Percentiles rank a stretch among this genome's conserved stretches.
These are phyloP conservation scores for Drosophila aldrichi DNA, from an alignment of 2,888 invertebrate genomes.

Conservation along the genomic window DNA sequence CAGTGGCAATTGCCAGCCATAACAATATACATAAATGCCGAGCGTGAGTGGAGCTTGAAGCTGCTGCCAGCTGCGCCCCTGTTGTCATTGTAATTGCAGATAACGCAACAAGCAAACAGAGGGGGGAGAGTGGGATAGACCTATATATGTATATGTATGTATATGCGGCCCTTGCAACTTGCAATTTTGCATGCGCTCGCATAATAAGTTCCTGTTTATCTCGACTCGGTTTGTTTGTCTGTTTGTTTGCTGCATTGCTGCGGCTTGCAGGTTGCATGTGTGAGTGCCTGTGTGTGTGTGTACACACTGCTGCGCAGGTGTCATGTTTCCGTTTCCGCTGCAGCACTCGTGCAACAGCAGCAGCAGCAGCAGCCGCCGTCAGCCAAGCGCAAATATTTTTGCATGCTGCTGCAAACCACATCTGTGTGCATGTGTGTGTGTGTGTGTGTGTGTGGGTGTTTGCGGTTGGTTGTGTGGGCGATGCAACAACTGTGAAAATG, in stretches of 20 bases:
- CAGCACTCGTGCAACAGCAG: constrained; percentile 40
- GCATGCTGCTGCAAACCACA: constrained; percentile 47
- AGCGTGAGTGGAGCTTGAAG: constrained; percentile 22
- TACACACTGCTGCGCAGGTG: constrained; percentile 67
- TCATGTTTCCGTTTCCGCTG: constrained; percentile 79
- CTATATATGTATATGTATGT: background rate
- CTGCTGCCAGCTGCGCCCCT: constrained; percentile 8
- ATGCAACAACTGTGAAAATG: constrained; percentile 26
- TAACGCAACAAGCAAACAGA: constrained; percentile 36
- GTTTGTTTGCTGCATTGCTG: constrained; percentile 50
- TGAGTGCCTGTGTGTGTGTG: constrained; percentile 5
- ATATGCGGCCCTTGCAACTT: constrained; percentile 21
- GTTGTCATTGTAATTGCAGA: constrained; percentile 54
- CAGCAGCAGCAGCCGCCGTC: constrained; percentile 27
- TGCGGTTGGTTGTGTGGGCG: constrained; percentile 6
- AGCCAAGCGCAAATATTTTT: constrained; percentile 74
- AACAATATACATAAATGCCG: constrained; percentile 41
- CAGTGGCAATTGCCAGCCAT: constrained; percentile 49
- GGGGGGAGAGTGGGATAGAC: background rate
- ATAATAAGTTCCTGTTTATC: constrained; percentile 80
- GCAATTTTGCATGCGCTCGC: constrained; percentile 67
- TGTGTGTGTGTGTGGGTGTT: constrained; percentile 11
- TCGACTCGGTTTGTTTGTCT: constrained; percentile 60
- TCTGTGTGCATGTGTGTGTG: background rate
- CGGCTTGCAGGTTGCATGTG: background rate